Percentiles rank a stretch among this genome's conserved stretches.
Evolutionary conservation across 2,113 vertebrate genomes (phyloP).

Genomic region (Lycaon pictus): DNA sequence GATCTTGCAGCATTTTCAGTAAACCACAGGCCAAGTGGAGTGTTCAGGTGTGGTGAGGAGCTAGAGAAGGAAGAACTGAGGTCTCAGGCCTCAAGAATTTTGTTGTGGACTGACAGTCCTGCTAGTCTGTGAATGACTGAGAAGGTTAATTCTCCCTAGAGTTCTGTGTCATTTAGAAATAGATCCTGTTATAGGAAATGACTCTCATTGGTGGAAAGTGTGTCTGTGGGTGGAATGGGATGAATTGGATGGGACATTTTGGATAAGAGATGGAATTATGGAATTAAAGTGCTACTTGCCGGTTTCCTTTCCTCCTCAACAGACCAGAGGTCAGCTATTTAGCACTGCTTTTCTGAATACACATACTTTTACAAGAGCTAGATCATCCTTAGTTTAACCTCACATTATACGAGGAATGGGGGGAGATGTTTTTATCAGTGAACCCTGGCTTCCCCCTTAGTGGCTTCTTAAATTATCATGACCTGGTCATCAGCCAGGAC

Average conservation of each 20-base stretch:
- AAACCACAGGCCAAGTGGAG: neutral
- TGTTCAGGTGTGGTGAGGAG: neutral
- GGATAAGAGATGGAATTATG: slow-evolving; percentile 1
- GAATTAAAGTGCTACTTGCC: neutral
- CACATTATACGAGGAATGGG: neutral
- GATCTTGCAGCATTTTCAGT: slow-evolving; percentile 8
- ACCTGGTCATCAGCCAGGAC: neutral
- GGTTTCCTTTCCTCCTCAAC: neutral
- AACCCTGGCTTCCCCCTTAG: neutral
- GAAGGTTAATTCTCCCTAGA: neutral
- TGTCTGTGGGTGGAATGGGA: neutral
- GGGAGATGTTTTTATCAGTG: neutral
- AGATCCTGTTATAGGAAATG: neutral
- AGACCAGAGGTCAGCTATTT: neutral
- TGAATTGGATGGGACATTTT: neutral
- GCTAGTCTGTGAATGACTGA: neutral
- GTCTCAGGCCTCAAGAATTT: neutral
- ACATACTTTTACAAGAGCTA: neutral
- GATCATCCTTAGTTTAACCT: neutral
- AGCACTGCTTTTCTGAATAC: neutral
- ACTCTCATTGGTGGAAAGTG: neutral
- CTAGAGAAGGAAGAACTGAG: neutral
- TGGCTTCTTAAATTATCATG: neutral
- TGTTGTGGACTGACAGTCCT: neutral
- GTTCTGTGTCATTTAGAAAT: neutral